These are phyloP conservation scores for Hipposideros larvatus DNA, from an alignment of 2,797 vertebrate genomes.

Conservation along the genomic window DNA sequence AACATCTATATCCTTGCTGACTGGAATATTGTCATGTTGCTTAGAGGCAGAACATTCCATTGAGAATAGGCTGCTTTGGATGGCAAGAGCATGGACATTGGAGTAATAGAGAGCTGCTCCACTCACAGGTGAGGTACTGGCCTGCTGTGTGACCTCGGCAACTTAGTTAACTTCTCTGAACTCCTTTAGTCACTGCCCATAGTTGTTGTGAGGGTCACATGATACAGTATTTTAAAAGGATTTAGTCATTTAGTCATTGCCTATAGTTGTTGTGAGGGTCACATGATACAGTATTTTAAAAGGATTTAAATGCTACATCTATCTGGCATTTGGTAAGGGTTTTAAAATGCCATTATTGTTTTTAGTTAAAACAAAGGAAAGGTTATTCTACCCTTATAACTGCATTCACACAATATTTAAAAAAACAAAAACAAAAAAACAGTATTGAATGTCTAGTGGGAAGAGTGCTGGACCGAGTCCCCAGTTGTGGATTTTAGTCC, in stretches of 20 bases:
- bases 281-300: not conserved
- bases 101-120: not conserved
- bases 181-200: rapidly evolving
- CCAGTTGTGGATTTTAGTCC: rapidly evolving
- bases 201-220: not conserved
- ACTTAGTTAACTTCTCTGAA: not conserved
- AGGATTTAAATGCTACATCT: not conserved
- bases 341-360: slow-evolving; percentile 36
- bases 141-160: not conserved
- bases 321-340: not conserved
- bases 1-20: not conserved
- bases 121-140: not conserved
- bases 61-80: not conserved
- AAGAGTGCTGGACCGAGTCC: not conserved
- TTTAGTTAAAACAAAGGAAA: slow-evolving; percentile 10
- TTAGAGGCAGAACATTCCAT: not conserved
- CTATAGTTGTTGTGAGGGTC: not conserved
- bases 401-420: not conserved
- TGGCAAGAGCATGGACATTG: not conserved
- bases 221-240: not conserved
- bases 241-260: not conserved
- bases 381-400: not conserved
- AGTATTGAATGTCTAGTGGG: too few species aligned
- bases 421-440: too few species aligned
- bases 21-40: rapidly evolving